Percentiles rank a stretch among this genome's conserved stretches.
Conservation (phyloP, 2,113 vertebrate species). For the Gobius niger region DNA sequence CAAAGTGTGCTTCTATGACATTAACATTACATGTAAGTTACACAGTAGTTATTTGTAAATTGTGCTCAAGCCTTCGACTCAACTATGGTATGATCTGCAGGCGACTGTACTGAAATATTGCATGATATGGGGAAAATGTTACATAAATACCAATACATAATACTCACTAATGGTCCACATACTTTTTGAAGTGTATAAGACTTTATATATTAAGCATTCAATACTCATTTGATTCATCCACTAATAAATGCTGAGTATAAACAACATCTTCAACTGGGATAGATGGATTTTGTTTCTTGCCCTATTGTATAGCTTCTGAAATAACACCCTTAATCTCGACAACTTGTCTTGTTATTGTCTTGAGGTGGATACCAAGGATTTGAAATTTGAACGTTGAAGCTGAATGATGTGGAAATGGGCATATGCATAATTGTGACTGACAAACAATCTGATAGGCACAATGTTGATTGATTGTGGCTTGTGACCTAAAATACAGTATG, state of each 20-base stretch:
- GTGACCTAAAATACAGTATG: too few species aligned
- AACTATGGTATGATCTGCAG: background rate
- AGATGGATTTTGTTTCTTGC: background rate
- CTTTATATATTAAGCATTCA: too few species aligned
- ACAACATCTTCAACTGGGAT: background rate
- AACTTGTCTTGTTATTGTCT: background rate
- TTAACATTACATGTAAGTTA: constrained; percentile 32
- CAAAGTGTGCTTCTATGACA: constrained; percentile 30
- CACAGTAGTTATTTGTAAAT: constrained; percentile 13
- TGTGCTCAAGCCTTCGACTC: background rate
- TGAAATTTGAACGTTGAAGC: background rate
- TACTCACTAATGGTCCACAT: too few species aligned
- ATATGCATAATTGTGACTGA: too few species aligned
- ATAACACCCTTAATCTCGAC: background rate
- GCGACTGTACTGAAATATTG: too few species aligned
- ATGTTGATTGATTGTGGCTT: too few species aligned
- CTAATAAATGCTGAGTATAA: background rate
- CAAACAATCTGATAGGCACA: too few species aligned
- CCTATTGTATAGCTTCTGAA: background rate
- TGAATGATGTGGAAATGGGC: too few species aligned
- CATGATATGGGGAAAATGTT: too few species aligned
- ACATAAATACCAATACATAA: too few species aligned
- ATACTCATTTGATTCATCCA: background rate
- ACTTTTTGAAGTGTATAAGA: too few species aligned
- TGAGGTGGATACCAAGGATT: background rate